phyloP scores from a whole-genome alignment of 2,113 vertebrate genomes.

The Gobiocypris rarus region DNA sequence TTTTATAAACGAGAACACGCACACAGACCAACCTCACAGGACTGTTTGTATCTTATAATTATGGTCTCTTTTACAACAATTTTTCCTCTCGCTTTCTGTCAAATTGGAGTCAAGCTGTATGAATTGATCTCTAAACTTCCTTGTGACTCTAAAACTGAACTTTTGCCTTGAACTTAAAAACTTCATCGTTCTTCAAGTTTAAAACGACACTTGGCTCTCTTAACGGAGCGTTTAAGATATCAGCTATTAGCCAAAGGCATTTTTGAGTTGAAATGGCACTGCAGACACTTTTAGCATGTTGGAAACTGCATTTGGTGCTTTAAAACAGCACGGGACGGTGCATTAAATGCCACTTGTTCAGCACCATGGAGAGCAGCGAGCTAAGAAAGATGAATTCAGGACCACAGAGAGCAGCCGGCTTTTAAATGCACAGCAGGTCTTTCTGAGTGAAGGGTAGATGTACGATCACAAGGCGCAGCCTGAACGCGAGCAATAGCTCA shows the following conservation, averaged over 20 bases:
- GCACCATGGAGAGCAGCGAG: slow-evolving; percentile 42
- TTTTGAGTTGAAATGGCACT: background rate
- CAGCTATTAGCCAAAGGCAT: background rate
- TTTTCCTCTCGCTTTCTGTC: background rate
- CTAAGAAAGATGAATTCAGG: slow-evolving; percentile 29
- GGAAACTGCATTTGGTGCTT: background rate
- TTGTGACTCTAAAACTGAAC: background rate
- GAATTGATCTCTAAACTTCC: background rate
- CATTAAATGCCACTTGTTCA: slow-evolving; percentile 32
- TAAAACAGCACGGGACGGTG: slow-evolving; percentile 2
- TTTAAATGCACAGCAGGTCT: slow-evolving; percentile 29
- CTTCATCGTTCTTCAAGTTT: background rate
- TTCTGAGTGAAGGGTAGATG: background rate
- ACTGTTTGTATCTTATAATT: background rate
- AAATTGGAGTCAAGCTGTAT: background rate
- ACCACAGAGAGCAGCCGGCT: slow-evolving; percentile 20
- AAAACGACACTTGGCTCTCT: background rate
- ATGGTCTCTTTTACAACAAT: background rate
- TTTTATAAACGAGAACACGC: background rate
- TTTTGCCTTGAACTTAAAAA: background rate
- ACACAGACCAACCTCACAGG: too few relatives aligned
- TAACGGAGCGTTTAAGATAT: background rate
- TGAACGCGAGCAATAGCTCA: slow-evolving; percentile 10
- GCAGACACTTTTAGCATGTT: background rate
- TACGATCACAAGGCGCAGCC: slow-evolving; percentile 1